Percentiles rank a stretch among this genome's conserved stretches.
Evolutionary conservation across 2,113 vertebrate genomes (phyloP).

Genomic region (Chamaetylas fuelleborni): DNA sequence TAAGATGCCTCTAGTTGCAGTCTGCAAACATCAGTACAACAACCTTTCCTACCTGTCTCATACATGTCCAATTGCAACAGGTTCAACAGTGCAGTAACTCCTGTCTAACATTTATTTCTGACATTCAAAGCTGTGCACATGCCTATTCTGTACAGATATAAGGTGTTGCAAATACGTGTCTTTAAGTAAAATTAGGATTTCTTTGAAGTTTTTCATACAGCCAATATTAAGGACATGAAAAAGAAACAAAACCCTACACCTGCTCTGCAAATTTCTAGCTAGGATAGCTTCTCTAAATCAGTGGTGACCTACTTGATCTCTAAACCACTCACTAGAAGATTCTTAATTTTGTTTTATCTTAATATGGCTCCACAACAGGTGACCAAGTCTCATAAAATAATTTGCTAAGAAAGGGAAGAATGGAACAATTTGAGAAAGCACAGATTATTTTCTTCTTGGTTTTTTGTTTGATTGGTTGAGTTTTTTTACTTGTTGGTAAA

Average conservation of each 20-base stretch:
- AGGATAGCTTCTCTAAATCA: not conserved
- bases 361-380: not conserved
- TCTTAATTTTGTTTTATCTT: not conserved
- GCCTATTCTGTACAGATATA: fast-evolving
- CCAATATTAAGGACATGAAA: not conserved
- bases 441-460: not conserved
- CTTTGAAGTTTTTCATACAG: not conserved
- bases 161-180: not conserved
- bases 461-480: not conserved
- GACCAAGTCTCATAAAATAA: not conserved
- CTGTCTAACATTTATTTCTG: not conserved
- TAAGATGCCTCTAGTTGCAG: not conserved
- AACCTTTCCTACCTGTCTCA: not conserved
- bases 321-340: not conserved
- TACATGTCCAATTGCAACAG: not conserved
- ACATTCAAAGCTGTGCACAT: not conserved
- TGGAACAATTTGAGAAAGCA: not conserved
- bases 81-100: not conserved
- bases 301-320: not conserved
- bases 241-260: not conserved
- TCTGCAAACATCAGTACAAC: not conserved
- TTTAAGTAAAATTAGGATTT: not conserved
- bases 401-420: not conserved
- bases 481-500: not conserved
- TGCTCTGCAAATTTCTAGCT: not conserved